phyloP scores from a whole-genome alignment of 2,888 invertebrate genomes.

The Pollenia amentaria region DNA sequence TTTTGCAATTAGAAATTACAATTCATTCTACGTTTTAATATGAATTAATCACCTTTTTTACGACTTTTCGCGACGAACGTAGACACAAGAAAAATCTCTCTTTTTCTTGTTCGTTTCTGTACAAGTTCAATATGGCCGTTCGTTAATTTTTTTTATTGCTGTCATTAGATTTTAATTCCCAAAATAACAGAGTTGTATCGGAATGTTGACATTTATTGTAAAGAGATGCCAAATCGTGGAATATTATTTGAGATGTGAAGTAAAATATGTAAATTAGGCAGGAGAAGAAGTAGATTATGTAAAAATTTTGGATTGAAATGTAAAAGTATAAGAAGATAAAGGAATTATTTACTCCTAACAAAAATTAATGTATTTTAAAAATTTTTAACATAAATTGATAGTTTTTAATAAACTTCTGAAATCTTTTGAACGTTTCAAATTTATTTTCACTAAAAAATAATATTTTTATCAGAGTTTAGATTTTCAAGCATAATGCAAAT shows the following conservation, averaged over 20 bases:
- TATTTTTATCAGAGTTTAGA: too few relatives aligned
- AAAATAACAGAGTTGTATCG: conserved; percentile 63
- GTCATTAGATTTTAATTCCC: conserved; percentile 46
- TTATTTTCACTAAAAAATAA: too few relatives aligned
- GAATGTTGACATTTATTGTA: conserved; percentile 38
- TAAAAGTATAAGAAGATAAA: too few relatives aligned
- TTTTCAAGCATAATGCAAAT: too few relatives aligned
- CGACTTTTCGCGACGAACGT: conserved; percentile 75
- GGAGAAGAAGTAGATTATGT: background rate
- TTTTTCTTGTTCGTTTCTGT: conserved; percentile 68
- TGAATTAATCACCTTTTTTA: conserved; percentile 77
- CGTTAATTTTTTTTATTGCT: conserved; percentile 63
- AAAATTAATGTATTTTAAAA: too few relatives aligned
- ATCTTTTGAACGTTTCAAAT: too few relatives aligned
- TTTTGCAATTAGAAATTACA: conserved; percentile 67
- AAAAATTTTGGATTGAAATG: background rate
- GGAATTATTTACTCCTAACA: too few relatives aligned
- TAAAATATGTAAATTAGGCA: conserved; percentile 2
- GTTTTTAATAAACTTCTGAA: too few relatives aligned
- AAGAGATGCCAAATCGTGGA: conserved; percentile 23
- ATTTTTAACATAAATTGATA: too few relatives aligned
- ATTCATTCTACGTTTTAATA: conserved; percentile 69
- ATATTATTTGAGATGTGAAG: background rate
- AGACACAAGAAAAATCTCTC: conserved; percentile 74
- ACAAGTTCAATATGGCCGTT: conserved; percentile 75